A percentile compares a stretch with the other conserved stretches of the same genome.
Conservation (phyloP, 1,140 invertebrate genomes). For the Drosophila nannoptera region DNA sequence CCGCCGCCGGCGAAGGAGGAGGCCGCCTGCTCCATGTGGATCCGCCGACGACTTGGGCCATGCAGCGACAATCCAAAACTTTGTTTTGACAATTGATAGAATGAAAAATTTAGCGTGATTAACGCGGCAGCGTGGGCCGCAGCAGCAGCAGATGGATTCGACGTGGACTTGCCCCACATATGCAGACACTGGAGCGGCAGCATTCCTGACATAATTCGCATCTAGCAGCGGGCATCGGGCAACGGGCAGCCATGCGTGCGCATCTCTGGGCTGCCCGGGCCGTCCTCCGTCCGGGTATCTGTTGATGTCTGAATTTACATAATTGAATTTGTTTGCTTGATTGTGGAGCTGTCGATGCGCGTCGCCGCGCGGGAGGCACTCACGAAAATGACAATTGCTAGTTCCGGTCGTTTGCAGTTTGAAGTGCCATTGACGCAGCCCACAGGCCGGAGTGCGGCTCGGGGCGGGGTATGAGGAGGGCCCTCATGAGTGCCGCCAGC, state of each 20-base stretch:
- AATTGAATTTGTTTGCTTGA: constrained; percentile 79
- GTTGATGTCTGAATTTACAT: constrained; percentile 78
- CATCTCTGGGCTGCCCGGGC: constrained; percentile 1
- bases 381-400: constrained; percentile 75
- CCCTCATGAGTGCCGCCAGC: constrained; percentile 53
- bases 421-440: constrained; percentile 72
- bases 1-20: constrained; percentile 10
- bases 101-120: constrained; percentile 73
- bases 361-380: constrained; percentile 59
- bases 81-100: constrained; percentile 78
- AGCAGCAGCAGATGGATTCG: constrained; percentile 8
- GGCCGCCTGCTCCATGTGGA: constrained; percentile 27
- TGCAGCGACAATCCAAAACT: constrained; percentile 70
- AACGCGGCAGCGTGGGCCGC: constrained; percentile 30
- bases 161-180: constrained; percentile 63
- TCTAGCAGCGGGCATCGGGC: constrained; percentile 27
- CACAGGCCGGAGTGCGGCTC: constrained; percentile 12
- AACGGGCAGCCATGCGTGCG: constrained; percentile 1
- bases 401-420: constrained; percentile 77
- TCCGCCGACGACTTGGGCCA: constrained; percentile 36
- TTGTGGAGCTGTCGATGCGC: constrained; percentile 73
- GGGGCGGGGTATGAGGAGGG: constrained; percentile 5
- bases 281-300: constrained; percentile 27
- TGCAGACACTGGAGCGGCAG: background rate
- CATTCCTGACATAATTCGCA: constrained; percentile 62